Evolutionary conservation across 2,113 vertebrate genomes (phyloP).

Genomic region (Lichenostomus cassidix): DNA sequence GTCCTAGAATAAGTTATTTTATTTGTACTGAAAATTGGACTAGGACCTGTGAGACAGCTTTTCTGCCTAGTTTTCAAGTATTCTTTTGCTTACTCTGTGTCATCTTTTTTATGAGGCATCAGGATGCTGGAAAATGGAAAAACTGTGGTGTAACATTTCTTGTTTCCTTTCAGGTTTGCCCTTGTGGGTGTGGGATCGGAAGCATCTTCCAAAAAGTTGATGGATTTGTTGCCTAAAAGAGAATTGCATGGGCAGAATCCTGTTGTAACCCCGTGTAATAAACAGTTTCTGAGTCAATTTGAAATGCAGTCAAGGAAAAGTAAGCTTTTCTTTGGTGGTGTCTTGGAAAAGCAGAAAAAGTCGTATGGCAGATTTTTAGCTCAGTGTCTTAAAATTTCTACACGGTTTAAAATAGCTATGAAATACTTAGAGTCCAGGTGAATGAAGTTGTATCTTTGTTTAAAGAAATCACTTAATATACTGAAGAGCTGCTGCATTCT

Average conservation of each 20-base stretch:
- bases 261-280: conserved; percentile 97
- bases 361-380: neutral
- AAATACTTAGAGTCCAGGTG: neutral
- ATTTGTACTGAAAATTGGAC: neutral
- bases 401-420: neutral
- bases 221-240: conserved; percentile 95
- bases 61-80: neutral
- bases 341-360: neutral
- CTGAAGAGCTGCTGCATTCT: neutral
- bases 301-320: conserved; percentile 99
- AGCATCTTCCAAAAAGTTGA: conserved; percentile 92
- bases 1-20: neutral
- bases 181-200: conserved; percentile 97
- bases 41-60: neutral
- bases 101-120: neutral
- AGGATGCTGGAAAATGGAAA: neutral
- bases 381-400: neutral
- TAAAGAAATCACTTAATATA: neutral
- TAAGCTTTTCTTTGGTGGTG: conserved; percentile 71
- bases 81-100: neutral
- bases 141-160: neutral
- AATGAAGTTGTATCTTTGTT: neutral
- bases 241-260: conserved; percentile 98
- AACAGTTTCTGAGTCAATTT: conserved; percentile 98
- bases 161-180: conserved; percentile 84